Percentiles rank a stretch among this genome's conserved stretches.
Conservation (phyloP, 2,113 vertebrate species). For the Anoura caudifer region DNA sequence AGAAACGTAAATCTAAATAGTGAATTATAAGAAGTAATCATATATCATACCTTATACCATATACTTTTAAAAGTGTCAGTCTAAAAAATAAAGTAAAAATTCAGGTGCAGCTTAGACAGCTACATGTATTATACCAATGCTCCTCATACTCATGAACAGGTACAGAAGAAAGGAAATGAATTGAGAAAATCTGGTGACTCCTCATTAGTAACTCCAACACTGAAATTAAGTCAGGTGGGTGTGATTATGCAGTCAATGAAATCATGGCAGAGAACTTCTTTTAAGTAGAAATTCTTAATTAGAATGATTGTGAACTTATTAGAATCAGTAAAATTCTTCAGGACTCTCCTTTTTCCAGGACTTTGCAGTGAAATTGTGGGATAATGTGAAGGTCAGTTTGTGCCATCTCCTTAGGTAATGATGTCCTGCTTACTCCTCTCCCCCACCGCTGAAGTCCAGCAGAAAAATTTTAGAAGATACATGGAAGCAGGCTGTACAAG, state of each 20-base stretch:
- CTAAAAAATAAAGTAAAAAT: background rate
- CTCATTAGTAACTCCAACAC: background rate
- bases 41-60: background rate
- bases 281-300: background rate
- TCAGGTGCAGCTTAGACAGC: background rate
- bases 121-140: background rate
- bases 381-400: background rate
- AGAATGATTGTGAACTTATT: background rate
- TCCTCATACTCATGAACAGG: background rate
- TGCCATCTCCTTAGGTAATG: background rate
- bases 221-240: background rate
- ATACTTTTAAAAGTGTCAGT: background rate
- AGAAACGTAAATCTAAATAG: background rate
- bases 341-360: background rate
- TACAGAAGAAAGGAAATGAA: background rate
- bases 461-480: background rate
- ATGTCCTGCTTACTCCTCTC: background rate
- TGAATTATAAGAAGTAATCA: background rate
- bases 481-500: background rate
- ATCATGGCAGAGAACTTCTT: background rate
- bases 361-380: background rate
- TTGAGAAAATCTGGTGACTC: background rate
- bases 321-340: background rate
- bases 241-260: background rate
- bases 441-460: background rate